A percentile compares a stretch with the other conserved stretches of the same genome.
These are phyloP conservation scores for Eubasilissa splendida DNA, from an alignment of 2,888 invertebrate genomes.

Conservation along the genomic window DNA sequence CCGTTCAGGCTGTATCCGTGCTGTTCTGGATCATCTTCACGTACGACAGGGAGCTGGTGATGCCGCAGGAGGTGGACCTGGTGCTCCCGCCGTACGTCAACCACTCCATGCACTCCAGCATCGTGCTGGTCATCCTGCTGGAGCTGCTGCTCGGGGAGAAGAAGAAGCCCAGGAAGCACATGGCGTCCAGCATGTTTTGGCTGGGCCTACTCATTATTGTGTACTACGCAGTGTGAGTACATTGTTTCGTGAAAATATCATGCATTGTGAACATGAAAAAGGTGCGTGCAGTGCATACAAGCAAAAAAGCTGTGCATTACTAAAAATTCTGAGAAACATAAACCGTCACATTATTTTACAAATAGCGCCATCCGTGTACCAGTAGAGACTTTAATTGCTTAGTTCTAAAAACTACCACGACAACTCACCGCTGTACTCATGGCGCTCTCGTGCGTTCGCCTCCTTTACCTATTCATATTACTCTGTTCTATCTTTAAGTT, in stretches of 20 bases:
- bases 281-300: neutral
- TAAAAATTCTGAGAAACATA: neutral
- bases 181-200: conserved; percentile 10
- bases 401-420: too few relatives aligned
- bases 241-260: too few relatives aligned
- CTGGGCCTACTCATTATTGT: conserved; percentile 13
- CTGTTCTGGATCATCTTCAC: conserved; percentile 74
- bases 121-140: conserved; percentile 67
- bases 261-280: neutral
- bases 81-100: conserved; percentile 75
- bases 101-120: conserved; percentile 74
- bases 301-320: too few relatives aligned
- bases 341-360: too few relatives aligned
- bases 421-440: too few relatives aligned
- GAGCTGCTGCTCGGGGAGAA: conserved; percentile 69
- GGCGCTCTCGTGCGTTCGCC: too few relatives aligned
- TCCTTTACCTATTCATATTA: too few relatives aligned
- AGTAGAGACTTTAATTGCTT: neutral
- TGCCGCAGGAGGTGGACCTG: conserved; percentile 70
- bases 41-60: conserved; percentile 73
- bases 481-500: too few relatives aligned
- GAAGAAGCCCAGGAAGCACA: conserved; percentile 61
- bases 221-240: conserved; percentile 70
- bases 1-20: conserved; percentile 69
- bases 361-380: neutral